Conservation (phyloP, 2,888 invertebrate genomes). For the Helicoverpa assulta region DNA sequence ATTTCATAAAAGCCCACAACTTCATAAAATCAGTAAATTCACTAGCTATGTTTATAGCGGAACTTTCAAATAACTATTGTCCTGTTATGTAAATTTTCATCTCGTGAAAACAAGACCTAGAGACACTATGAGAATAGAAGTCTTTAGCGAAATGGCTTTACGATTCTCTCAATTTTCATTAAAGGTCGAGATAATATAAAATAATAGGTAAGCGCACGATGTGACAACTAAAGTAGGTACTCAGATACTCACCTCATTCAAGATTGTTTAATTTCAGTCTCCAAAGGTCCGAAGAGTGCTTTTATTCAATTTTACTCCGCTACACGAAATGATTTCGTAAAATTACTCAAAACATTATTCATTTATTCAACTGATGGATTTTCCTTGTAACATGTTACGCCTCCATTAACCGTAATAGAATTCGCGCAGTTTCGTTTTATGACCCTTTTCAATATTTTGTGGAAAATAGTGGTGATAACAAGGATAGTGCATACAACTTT, state of each 20-base stretch:
- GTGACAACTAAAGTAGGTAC: conserved; percentile 2
- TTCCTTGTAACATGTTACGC: conserved; percentile 54
- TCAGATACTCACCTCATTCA: not conserved
- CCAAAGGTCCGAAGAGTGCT: conserved; percentile 6
- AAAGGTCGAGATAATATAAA: conserved; percentile 41
- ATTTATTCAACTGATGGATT: conserved; percentile 62
- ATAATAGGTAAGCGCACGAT: conserved; percentile 17
- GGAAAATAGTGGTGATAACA: conserved; percentile 15
- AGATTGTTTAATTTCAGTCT: conserved; percentile 19
- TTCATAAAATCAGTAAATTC: conserved; percentile 57
- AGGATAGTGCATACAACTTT: conserved; percentile 15
- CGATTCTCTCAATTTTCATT: conserved; percentile 46
- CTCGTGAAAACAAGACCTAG: conserved; percentile 40
- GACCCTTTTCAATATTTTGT: conserved; percentile 39
- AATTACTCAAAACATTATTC: conserved; percentile 44
- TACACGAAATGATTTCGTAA: conserved; percentile 27
- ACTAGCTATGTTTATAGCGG: conserved; percentile 46
- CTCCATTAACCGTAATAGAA: conserved; percentile 49
- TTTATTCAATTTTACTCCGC: conserved; percentile 4
- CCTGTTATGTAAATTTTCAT: conserved; percentile 47
- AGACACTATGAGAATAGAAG: conserved; percentile 31
- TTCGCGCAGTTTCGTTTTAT: conserved; percentile 33
- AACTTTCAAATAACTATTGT: conserved; percentile 51
- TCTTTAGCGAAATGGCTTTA: conserved; percentile 34
- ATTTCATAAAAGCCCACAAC: conserved; percentile 53